Percentiles rank a stretch among this genome's conserved stretches.
Conservation (phyloP, 2,888 invertebrate species). For the Cylindroiulus punctatus region DNA sequence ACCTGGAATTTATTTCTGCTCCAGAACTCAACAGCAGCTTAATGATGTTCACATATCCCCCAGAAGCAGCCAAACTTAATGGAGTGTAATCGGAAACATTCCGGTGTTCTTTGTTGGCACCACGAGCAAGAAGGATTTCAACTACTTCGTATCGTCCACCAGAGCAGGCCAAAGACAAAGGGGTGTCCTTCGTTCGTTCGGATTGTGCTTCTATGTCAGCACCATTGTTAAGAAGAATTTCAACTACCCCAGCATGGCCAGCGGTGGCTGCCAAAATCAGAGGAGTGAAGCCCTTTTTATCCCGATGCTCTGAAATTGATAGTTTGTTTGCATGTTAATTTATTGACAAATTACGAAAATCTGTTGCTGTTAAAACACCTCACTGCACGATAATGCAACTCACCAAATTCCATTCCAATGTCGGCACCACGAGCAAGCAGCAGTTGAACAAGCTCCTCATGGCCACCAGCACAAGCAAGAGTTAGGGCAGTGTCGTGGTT, state of each 20-base stretch:
- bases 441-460: slow-evolving; percentile 93
- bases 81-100: slow-evolving; percentile 99
- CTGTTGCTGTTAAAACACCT: no score
- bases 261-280: slow-evolving; percentile 97
- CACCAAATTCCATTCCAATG: slow-evolving; percentile 70
- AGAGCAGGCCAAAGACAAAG: slow-evolving; percentile 95
- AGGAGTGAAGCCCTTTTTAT: slow-evolving; percentile 99
- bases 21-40: slow-evolving; percentile 90
- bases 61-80: slow-evolving; percentile 96
- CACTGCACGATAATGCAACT: neutral
- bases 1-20: slow-evolving; percentile 94
- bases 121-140: slow-evolving; percentile 85
- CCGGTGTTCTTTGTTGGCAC: slow-evolving; percentile 96
- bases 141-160: slow-evolving; percentile 96
- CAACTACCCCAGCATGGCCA: slow-evolving; percentile 91
- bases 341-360: no score
- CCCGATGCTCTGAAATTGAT: slow-evolving; percentile 81
- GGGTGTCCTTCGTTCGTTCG: slow-evolving; percentile 98
- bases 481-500: slow-evolving; percentile 99
- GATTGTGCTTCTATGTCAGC: slow-evolving; percentile 99
- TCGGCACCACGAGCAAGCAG: slow-evolving; percentile 91
- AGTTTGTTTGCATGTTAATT: neutral
- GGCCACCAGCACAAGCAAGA: slow-evolving; percentile 95
- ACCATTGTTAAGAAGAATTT: slow-evolving; percentile 89
- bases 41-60: slow-evolving; percentile 98